Evolutionary conservation across 2,797 vertebrate species (phyloP), one percentile per base, ranked within the genome.

Genomic region (Micromesistius poutassou): DNA sequence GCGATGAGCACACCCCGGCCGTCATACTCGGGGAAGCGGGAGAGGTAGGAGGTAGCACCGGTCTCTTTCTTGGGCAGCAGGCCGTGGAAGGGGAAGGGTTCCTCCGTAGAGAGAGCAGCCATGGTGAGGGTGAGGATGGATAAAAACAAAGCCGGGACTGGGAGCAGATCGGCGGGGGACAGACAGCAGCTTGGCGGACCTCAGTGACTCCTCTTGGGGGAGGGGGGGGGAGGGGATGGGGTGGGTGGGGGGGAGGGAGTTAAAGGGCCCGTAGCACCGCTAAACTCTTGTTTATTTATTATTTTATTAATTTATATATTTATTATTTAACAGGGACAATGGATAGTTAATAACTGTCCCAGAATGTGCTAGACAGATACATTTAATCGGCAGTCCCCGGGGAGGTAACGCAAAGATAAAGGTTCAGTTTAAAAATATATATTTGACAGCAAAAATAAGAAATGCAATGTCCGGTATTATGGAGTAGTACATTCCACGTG

Each of bases 21-120:
- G 79, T 99, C 97, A 84, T 97, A 95, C 35, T 98, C 96, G 0
- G 97, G 97, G 84, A 97, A 97, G 79, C 97, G 94, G 46, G 93
- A 91, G 30, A 99, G 95, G 76, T 96, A 98, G 16, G 96, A 95
- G 14, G 95, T 90, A 5, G 97, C 97, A 0, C 97, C 98, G 2
- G 98, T 99, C 91, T 99, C 98, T 85, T 98, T 99, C 84, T 99
- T 99, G 75, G 97, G 98, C 46, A 99, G 94, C 72, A 99, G 93
- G 77, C 97, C 97, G 80, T 98, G 97, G 75, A 98, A 96, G 1
- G 97, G 97, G 86, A 98, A 98, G 16, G 96, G 96, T 84, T 98
- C 97, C 76, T 98, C 97, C 70, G 90, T 89, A 2, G 91, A 94
- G 72, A 95, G 95, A 85, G 96, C 91, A 89, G 97, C 96, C 97